Evolutionary conservation across 2,113 vertebrate genomes (phyloP), one percentile per base, ranked within the genome.

Genomic region (Herpetotheres cachinnans): DNA sequence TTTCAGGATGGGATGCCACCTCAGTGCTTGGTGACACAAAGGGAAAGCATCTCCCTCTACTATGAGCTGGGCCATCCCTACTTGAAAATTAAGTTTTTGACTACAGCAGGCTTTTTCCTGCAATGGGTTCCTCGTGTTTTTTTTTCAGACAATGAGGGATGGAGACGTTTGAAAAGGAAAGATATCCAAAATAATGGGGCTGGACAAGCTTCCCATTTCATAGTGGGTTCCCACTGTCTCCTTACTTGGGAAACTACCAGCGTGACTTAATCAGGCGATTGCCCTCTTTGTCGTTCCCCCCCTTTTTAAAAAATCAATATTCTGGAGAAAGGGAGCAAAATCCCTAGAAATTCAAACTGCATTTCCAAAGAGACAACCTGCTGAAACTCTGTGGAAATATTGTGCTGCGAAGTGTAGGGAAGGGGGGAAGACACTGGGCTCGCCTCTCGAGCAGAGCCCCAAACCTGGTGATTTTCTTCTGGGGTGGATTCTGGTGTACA

Each of bases 391-490:
- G 1, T 6, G 42, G 72, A 13, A n/a, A 46, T 59, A 12, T 25
- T 6, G 6, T 0, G 0, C 62, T 2, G 21, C 1, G 1, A 29
- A 55, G 44, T 2, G 11, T 22, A 6, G 61, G 18, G 55, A 50
- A 25, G 9, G 9, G 58, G 10, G 40, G 66, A 61, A 17, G 50
- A 10, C 2, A 2, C 24, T 15, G 82, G 34, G 44, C 4, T 47
- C 4, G 2, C 38, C 40, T 36, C 10, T 10, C 6, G 16, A 34
- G 18, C 36, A 20, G n/a, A 55, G 5, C 55, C 49, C 84, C 40
- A 14, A 6, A 36, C 1, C 2, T 1, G 6, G 29, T 7, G 15
- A 1, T 42, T 36, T 66, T 10, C 36, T 42, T 3, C 62, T 10
- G 58, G 52, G 66, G 1, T 34, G 66, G 84, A 16, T 38, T 58